A percentile compares a stretch with the other conserved stretches of the same genome.
These are phyloP conservation scores for Cremastinae sp. DNA, from an alignment of 2,888 invertebrate species.

Conservation along the genomic window DNA sequence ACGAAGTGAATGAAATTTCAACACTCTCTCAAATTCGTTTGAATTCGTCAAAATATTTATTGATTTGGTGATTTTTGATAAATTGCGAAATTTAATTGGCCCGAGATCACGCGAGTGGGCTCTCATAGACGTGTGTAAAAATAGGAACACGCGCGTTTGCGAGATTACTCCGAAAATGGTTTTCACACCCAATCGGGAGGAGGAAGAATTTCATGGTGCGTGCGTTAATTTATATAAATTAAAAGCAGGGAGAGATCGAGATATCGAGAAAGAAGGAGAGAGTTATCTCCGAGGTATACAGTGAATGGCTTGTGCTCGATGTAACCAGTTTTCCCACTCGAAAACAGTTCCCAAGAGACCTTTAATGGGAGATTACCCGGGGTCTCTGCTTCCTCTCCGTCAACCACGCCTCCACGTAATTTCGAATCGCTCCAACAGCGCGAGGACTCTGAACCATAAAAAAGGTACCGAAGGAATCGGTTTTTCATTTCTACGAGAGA, in stretches of 20 bases:
- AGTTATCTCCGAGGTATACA: constrained; percentile 35
- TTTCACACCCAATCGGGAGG: not conserved
- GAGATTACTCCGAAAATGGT: constrained; percentile 11
- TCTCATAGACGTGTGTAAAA: not conserved
- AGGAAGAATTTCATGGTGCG: not conserved
- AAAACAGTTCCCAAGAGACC: constrained; percentile 43
- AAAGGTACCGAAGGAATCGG: constrained; percentile 2
- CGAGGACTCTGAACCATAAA: constrained; percentile 5
- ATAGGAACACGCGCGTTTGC: not conserved
- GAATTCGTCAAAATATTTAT: too few relatives aligned
- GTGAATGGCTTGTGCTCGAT: constrained; percentile 51
- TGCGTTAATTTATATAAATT: constrained; percentile 25
- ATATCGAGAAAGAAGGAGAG: constrained; percentile 13
- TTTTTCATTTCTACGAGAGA: constrained; percentile 41
- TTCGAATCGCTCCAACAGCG: constrained; percentile 45
- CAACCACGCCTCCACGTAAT: constrained; percentile 55
- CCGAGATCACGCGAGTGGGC: not conserved
- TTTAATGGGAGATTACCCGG: constrained; percentile 44
- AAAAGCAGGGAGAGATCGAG: constrained; percentile 1
- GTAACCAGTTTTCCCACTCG: constrained; percentile 62
- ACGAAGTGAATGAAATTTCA: too few relatives aligned
- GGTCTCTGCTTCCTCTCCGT: constrained; percentile 44
- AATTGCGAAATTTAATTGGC: too few relatives aligned
- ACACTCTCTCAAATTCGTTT: too few relatives aligned
- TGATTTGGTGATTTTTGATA: too few relatives aligned